Base-by-base conservation (phyloP, 2,113 vertebrate genomes). In the Zosterops hypoxanthus region DNA sequence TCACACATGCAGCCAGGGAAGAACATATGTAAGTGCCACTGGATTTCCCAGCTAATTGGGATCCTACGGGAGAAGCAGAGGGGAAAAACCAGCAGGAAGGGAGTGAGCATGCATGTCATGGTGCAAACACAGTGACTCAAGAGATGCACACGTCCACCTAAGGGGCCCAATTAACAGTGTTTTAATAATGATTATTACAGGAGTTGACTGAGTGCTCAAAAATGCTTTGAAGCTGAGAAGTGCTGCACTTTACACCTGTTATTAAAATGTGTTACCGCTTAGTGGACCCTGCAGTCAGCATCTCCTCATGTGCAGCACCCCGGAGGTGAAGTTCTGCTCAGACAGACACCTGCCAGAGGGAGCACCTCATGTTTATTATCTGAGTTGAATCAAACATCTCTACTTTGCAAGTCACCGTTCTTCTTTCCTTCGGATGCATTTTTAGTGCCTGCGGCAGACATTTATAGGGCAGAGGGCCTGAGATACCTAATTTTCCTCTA, bases 221-320 rank as follows among this genome's bases (percentile, higher is more conserved):
- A 93, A 93, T 0, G 33, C 82, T 96, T 94, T 97, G 96, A 96
- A 93, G 89, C 33, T 34, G 76, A 88, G 75, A 88, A 84, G 90
- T 26, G 50, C 71, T 77, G 64, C 16, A 2, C 59, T 83, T 73
- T 83, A 34, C 64, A 70, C 73, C 82, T 95, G 85, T 90, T 66
- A 95, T 93, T 97, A 96, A 93, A 96, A 91, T 91, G 46, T 0
- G 70, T 96, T 94, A 87, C 82, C 71, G 13, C 89, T 97, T 96
- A 97, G 91, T 96, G 94, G 94, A 96, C 77, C 90, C 94, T 95
- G 92, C 68, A 94, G 86, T 92, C 88, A 94, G 79, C 94, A 88
- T 44, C 84, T 86, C 75, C 82, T 46, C 13, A 3, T 49, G 79
- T 18, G 36, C 81, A 57, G 84, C 16, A 26, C 88, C 88, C 84